Base-by-base conservation (phyloP, 2,888 invertebrate genomes). In the Cerceris rybyensis region DNA sequence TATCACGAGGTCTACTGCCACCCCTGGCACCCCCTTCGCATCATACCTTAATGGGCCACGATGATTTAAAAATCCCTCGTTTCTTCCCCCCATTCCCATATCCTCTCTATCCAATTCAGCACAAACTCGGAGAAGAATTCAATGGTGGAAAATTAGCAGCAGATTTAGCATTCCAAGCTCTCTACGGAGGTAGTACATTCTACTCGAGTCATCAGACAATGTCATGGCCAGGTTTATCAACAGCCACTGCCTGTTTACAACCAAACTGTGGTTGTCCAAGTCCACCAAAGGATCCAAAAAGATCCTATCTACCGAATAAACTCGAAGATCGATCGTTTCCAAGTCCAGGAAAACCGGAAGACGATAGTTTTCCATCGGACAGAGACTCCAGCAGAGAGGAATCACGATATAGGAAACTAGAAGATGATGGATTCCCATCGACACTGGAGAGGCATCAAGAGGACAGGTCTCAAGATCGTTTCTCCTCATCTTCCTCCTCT, bases 1-100 rank as follows among this genome's bases (percentile, higher is more conserved):
- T 92, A 78, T 88, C 91, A 2, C 87, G 92, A 17, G 90, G 91
- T 61, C 82, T 92, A 16, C 79, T 92, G 16, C 92, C 92, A 0
- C 93, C 94, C 90, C 66, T 93, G 89, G 78, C 94, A 93, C 78
- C 93, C 0, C 93, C 94, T 0, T 91, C 93, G 0, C 94, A 94
- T 69, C 93, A 93, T 61, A 94, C 94, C 43, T 90, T 95, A 60
- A 91, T 94, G 66, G 84, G 91, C 76, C 93, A 92, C 77, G 93
- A 93, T 67, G 95, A 96, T 81, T 93, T 96, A 8, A 96, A 96
- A 88, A 93, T 96, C 60, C 94, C 96, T 7, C 92, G 96, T 72
- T 94, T 96, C 81, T 96, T 96, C 88, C 96, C 96, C 0, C 95
- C 96, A 0, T 93, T 96, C 81, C 96, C 96, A 0, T 96, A 96